Evolutionary conservation across 2,888 invertebrate genomes (phyloP).

Genomic region (Agrotis ipsilon): DNA sequence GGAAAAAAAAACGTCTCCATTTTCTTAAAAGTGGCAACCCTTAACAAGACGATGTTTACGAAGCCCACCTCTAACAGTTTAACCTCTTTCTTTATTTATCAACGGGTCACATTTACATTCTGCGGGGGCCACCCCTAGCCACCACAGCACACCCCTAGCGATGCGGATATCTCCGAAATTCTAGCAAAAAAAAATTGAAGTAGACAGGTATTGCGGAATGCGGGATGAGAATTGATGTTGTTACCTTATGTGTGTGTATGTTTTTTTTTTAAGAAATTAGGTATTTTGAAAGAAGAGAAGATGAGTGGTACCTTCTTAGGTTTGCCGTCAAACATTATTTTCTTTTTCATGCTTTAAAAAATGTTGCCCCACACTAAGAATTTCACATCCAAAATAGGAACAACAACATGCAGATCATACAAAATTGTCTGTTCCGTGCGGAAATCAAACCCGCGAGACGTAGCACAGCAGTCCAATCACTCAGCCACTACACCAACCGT

Average conservation of each 20-base stretch:
- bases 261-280: background rate
- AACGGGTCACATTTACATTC: constrained; percentile 79
- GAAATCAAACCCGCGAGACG: no score
- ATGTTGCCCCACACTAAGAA: no score
- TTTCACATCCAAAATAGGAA: no score
- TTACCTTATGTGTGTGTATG: constrained; percentile 6
- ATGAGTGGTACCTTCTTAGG: no score
- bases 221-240: constrained; percentile 17
- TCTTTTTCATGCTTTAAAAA: no score
- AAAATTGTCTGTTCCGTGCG: no score
- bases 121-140: constrained; percentile 58
- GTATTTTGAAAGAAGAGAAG: no score
- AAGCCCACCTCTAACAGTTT: constrained; percentile 79
- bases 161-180: constrained; percentile 38
- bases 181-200: constrained; percentile 48
- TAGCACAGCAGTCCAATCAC: no score
- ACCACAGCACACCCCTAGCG: constrained; percentile 33
- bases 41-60: constrained; percentile 73
- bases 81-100: constrained; percentile 87
- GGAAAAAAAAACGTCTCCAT: background rate
- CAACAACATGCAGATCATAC: no score
- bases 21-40: constrained; percentile 64
- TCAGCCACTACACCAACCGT: no score
- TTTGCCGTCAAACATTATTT: no score
- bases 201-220: constrained; percentile 34